These are phyloP conservation scores for Scotopteryx bipunctaria DNA, from an alignment of 2,888 invertebrate genomes.

Conservation along the genomic window DNA sequence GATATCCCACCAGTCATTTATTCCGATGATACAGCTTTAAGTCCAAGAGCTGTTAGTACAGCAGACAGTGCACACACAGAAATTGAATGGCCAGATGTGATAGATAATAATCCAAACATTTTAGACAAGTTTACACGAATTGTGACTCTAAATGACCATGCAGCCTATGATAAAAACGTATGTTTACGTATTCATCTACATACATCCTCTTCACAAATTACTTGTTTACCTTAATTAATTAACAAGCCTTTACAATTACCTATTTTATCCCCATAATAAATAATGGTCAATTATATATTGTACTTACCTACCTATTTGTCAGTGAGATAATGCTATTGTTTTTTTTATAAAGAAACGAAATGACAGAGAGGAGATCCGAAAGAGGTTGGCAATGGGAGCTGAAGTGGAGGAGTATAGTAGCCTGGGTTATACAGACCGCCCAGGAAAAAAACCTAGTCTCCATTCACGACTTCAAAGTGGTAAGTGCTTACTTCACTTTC, in stretches of 20 bases:
- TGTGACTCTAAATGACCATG: slow-evolving; percentile 57
- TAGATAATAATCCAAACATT: slow-evolving; percentile 74
- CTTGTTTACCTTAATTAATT: no score
- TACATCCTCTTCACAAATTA: no score
- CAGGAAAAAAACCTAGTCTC: slow-evolving; percentile 92
- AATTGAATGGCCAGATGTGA: slow-evolving; percentile 82
- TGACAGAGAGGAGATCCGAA: slow-evolving; percentile 96
- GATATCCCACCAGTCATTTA: slow-evolving; percentile 49
- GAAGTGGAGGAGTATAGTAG: slow-evolving; percentile 89
- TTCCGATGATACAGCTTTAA: slow-evolving; percentile 73
- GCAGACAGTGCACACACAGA: slow-evolving; percentile 72
- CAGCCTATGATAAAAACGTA: slow-evolving; percentile 58
- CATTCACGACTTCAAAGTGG: slow-evolving; percentile 94
- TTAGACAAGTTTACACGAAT: slow-evolving; percentile 78
- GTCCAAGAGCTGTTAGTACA: slow-evolving; percentile 80
- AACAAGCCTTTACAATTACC: no score
- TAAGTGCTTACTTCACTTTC: slow-evolving; percentile 58
- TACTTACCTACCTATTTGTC: not conserved
- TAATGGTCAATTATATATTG: not conserved
- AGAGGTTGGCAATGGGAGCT: slow-evolving; percentile 93
- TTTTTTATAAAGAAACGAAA: slow-evolving; percentile 88
- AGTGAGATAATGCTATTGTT: not conserved
- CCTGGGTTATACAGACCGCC: slow-evolving; percentile 84
- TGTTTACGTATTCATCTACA: no score
- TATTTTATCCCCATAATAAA: no score